phyloP scores from a whole-genome alignment of 2,113 vertebrate genomes.

The Lamprologus speciosus region DNA sequence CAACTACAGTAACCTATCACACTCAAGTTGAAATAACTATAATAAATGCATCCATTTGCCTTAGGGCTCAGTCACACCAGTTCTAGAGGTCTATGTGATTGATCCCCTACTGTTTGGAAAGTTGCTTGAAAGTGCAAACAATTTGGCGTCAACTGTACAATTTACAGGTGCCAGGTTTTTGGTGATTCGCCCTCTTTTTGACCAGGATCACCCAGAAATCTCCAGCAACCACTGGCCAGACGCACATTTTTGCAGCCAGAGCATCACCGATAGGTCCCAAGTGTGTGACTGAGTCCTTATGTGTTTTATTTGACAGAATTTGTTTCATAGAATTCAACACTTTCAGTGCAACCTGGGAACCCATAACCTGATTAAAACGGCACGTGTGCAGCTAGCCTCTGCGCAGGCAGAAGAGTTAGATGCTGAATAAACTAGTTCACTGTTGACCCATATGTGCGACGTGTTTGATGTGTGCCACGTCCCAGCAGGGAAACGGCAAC shows the following conservation, averaged over 20 bases:
- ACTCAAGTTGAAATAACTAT: neutral
- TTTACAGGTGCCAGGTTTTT: neutral
- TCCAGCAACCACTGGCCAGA: neutral
- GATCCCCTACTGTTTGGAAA: neutral
- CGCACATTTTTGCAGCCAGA: neutral
- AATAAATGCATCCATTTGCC: neutral
- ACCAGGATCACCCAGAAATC: neutral
- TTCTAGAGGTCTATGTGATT: neutral
- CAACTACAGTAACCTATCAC: neutral
- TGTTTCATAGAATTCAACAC: neutral
- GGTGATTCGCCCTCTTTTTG: neutral
- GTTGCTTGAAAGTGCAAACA: neutral
- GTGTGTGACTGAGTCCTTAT: accelerated
- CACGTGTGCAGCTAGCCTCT: neutral
- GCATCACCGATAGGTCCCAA: accelerated
- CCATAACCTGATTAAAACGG: neutral
- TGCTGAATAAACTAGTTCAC: neutral
- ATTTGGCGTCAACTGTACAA: neutral
- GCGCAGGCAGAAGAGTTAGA: neutral
- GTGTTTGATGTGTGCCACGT: neutral
- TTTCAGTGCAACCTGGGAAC: neutral
- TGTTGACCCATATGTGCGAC: neutral
- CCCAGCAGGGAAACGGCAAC: neutral
- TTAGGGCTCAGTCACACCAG: neutral
- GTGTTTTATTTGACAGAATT: neutral